phyloP scores from a whole-genome alignment of 2,888 invertebrate species.

The Gandaritis pyraliata region DNA sequence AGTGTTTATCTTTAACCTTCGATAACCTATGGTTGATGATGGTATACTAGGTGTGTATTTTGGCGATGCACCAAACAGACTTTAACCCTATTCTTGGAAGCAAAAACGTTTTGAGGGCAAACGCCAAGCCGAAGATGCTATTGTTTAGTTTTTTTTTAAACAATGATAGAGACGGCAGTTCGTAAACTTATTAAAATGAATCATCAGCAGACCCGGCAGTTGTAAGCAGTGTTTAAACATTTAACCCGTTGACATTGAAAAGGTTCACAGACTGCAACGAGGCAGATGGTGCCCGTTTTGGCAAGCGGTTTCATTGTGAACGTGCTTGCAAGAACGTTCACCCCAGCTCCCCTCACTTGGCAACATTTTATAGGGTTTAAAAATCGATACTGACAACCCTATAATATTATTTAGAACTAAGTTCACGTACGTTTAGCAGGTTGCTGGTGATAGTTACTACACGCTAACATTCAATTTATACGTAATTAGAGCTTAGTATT shows the following conservation, averaged over 20 bases:
- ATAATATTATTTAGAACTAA: constrained; percentile 11
- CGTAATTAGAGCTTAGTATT: too few relatives aligned
- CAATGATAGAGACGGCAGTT: constrained; percentile 11
- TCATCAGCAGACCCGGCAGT: constrained; percentile 24
- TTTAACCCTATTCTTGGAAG: constrained; percentile 15
- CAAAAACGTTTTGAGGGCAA: constrained; percentile 18
- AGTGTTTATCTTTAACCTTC: constrained; percentile 2
- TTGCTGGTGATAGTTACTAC: neutral
- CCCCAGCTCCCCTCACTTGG: constrained; percentile 64
- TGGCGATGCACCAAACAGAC: constrained; percentile 13
- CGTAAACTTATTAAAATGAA: constrained; percentile 25
- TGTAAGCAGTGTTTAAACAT: constrained; percentile 7
- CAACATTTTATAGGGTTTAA: constrained; percentile 69
- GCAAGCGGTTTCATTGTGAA: constrained; percentile 62
- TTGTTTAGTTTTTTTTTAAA: constrained; percentile 11
- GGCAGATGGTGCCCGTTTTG: constrained; percentile 68
- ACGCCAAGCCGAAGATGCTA: neutral
- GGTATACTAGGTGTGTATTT: constrained; percentile 3
- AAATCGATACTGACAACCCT: constrained; percentile 69
- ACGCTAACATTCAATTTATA: too few relatives aligned
- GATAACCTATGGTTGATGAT: constrained; percentile 7
- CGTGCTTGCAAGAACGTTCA: constrained; percentile 69
- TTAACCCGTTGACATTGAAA: constrained; percentile 55
- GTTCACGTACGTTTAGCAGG: neutral
- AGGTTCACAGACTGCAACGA: constrained; percentile 43